Base-by-base conservation (phyloP, 2,888 invertebrate species). In the Drosophila pegasa region DNA sequence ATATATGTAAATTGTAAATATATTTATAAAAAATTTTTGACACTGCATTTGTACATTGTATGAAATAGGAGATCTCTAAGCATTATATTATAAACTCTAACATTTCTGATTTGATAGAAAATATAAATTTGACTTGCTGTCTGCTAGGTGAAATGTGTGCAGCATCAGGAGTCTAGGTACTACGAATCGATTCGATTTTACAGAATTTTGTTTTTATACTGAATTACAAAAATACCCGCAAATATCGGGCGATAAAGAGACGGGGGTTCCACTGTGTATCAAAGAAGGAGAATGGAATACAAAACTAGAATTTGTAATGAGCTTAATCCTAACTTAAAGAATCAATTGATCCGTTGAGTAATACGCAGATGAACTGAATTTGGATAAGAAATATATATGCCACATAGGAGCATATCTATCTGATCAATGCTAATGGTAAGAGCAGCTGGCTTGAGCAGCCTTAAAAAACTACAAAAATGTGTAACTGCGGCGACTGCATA, bases 301-400 rank as follows among this genome's bases (percentile, higher is more conserved):
- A 50, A 50, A 50, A 50, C 22, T 35, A 25, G 6, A 14, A 35
- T 50, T 50, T 50, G 50, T 50, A 50, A 50, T 25, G 25, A 16
- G 6, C 10, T 50, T 35, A 50, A 35, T 7, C n/a, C 5, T 22
- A 35, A 35, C 3, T 16, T 22, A n/a, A 16, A 16, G n/a, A 22
- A 35, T n/a, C 35, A 33, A 29, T 27, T 16, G 27, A 43, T n/a
- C 0, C 43, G 9, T 12, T 9, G 18, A 22, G 12, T n/a, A 12
- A 33, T 25, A 33, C 3, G 16, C 5, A 4, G 25, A 6, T 20
- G 10, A 14, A 10, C 12, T n/a, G 4, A 48, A 18, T 6, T 40
- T 10, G 10, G 22, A 7, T 52, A 31, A 63, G 45, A 37, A 52
- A 22, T 40, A 35, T 41, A n/a, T 38, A 52, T 54, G 40, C 16